These are phyloP conservation scores for Crenichthys baileyi DNA, from an alignment of 2,797 vertebrate genomes.

Conservation along the genomic window DNA sequence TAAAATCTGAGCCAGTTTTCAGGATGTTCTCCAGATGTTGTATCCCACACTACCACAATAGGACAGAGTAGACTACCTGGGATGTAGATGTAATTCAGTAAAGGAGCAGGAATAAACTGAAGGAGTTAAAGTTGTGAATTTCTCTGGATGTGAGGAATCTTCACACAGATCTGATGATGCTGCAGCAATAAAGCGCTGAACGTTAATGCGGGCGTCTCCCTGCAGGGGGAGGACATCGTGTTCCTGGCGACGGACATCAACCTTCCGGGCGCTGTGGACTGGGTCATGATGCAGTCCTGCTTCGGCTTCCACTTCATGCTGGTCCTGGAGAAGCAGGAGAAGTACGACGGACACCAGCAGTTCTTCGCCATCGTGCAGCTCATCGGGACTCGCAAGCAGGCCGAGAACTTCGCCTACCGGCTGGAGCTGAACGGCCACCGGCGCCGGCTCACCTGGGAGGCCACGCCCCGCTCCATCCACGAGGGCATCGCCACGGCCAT, in stretches of 20 bases:
- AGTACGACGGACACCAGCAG: slow-evolving; percentile 85
- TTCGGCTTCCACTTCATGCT: slow-evolving; percentile 82
- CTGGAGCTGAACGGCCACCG: slow-evolving; percentile 84
- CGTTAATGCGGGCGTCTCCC: not conserved
- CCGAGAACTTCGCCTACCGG: slow-evolving; percentile 84
- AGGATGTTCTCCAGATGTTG: not conserved
- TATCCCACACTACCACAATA: not conserved
- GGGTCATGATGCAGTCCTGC: slow-evolving; percentile 85
- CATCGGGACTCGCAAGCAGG: slow-evolving; percentile 84
- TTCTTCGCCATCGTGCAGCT: slow-evolving; percentile 85
- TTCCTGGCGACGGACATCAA: slow-evolving; percentile 82
- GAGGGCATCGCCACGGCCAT: slow-evolving; percentile 84
- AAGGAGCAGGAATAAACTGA: not conserved
- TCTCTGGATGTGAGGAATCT: no score
- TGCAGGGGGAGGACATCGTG: slow-evolving; percentile 80
- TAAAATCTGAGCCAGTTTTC: not conserved
- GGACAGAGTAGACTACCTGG: not conserved
- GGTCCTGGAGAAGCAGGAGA: slow-evolving; percentile 82
- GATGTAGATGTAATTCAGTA: not conserved
- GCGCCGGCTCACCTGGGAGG: slow-evolving; percentile 85
- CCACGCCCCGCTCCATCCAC: slow-evolving; percentile 84
- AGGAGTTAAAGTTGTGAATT: not conserved
- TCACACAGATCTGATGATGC: not conserved
- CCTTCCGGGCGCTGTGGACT: slow-evolving; percentile 79
- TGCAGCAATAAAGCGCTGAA: no score